A percentile compares a stretch with the other conserved stretches of the same genome.
phyloP scores from a whole-genome alignment of 2,113 vertebrate genomes.

The Pseudorhombus dupliciocellatus region DNA sequence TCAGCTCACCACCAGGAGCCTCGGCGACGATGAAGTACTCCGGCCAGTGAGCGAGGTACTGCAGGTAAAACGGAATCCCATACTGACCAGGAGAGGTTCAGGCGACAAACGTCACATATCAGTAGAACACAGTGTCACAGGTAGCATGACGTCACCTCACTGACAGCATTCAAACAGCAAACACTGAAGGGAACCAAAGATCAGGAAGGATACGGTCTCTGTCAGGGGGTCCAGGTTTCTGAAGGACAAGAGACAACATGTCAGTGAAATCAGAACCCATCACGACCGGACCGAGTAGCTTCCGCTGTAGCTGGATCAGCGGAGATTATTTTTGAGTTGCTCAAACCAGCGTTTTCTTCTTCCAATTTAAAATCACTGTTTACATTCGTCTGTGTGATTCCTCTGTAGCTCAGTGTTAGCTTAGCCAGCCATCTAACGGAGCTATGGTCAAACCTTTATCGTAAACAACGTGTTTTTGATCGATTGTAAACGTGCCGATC shows the following conservation, averaged over 20 bases:
- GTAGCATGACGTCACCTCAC: background rate
- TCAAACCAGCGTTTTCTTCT: too few relatives aligned
- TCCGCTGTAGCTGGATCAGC: too few relatives aligned
- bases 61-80: slow-evolving; percentile 95
- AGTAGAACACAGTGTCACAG: background rate
- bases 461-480: background rate
- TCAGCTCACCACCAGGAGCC: slow-evolving; percentile 93
- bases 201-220: slow-evolving; percentile 92
- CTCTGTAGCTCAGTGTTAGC: background rate
- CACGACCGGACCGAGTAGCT: too few relatives aligned
- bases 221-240: slow-evolving; percentile 96
- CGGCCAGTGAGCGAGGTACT: slow-evolving; percentile 97
- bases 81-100: slow-evolving; percentile 81
- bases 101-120: background rate
- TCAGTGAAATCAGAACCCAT: too few relatives aligned
- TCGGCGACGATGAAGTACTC: slow-evolving; percentile 97
- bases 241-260: slow-evolving; percentile 50
- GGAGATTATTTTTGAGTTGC: too few relatives aligned
- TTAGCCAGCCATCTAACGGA: background rate
- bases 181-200: too few relatives aligned
- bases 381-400: background rate
- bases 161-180: background rate
- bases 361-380: too few relatives aligned
- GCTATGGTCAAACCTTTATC: background rate
- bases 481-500: background rate